These are phyloP conservation scores for Hemiscyllium ocellatum DNA, from an alignment of 2,113 vertebrate genomes.

Conservation along the genomic window DNA sequence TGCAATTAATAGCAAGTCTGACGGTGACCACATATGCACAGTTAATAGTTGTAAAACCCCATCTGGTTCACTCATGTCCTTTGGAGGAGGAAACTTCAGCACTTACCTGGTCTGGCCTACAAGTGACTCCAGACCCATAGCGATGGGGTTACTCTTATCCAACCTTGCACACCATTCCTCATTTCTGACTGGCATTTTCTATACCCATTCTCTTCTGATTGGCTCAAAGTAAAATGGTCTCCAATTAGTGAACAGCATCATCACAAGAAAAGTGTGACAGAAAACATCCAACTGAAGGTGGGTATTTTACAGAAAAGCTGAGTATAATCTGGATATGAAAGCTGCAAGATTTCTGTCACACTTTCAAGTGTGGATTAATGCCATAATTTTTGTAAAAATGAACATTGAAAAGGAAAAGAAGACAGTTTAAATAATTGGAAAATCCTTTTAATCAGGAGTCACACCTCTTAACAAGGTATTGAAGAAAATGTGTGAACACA, in stretches of 20 bases:
- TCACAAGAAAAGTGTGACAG: background rate
- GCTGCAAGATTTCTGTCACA: background rate
- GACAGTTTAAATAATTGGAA: background rate
- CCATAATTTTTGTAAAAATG: background rate
- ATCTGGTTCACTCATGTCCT: too few species aligned
- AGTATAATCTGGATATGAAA: background rate
- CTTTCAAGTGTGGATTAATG: background rate
- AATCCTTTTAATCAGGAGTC: background rate
- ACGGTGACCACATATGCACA: too few species aligned
- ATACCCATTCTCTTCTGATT: too few species aligned
- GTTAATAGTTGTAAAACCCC: too few species aligned
- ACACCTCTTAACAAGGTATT: background rate
- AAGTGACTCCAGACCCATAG: too few species aligned
- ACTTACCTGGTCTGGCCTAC: too few species aligned
- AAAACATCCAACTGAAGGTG: background rate
- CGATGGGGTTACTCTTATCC: too few species aligned
- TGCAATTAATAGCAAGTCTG: too few species aligned
- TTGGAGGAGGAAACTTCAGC: too few species aligned
- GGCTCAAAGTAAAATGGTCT: background rate
- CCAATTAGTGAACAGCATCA: background rate
- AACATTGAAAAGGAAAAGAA: background rate
- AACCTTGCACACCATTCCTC: background rate
- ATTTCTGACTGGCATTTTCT: background rate
- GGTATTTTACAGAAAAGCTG: background rate
- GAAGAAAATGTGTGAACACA: background rate